Conservation (phyloP, 2,888 invertebrate species). For the Chirona hameri region DNA sequence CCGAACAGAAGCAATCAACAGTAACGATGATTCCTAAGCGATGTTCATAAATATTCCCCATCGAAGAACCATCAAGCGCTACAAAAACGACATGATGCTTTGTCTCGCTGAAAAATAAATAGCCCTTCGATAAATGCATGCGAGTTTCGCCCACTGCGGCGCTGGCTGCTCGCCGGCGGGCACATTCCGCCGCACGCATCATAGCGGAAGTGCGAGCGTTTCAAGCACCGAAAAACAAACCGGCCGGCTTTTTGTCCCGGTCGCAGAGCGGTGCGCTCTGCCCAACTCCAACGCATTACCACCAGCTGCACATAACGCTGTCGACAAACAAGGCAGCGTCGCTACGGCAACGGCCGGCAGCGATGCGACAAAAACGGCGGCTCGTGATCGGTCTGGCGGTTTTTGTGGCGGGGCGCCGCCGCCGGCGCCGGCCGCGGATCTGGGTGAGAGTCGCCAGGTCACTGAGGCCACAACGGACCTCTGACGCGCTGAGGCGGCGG, state of each 20-base stretch:
- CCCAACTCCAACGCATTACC: conserved; percentile 7
- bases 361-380: not conserved
- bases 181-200: no score
- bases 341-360: not conserved
- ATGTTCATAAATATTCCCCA: no score
- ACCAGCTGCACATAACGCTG: not conserved
- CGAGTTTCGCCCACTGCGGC: no score
- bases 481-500: no score
- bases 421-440: not conserved
- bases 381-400: not conserved
- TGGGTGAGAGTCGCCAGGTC: not conserved
- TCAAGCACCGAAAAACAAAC: not conserved
- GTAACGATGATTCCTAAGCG: no score
- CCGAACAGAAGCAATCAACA: no score
- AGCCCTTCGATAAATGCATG: no score
- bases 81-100: no score
- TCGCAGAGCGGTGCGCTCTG: not conserved
- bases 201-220: no score
- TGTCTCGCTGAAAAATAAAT: no score
- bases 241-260: not conserved
- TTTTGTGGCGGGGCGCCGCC: not conserved
- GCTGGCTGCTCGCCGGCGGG: no score
- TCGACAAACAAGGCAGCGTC: not conserved
- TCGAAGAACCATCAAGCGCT: no score
- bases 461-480: not conserved